Conservation (phyloP, 2,888 invertebrate species). For the Trilocha varians region DNA sequence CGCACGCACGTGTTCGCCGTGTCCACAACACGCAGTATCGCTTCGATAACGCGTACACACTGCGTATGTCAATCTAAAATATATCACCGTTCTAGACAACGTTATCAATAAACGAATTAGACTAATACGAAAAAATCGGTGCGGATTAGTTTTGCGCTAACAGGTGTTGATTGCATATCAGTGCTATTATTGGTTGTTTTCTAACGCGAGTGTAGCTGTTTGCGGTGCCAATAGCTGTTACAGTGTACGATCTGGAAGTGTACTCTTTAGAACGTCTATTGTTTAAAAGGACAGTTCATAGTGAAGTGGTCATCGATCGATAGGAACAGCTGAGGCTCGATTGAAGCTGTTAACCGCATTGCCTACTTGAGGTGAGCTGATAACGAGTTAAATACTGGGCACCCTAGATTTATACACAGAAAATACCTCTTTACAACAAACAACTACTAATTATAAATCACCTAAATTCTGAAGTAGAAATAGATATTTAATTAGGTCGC, state of each 20-base stretch:
- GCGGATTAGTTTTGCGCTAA: conserved; percentile 26
- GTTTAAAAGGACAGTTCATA: conserved; percentile 12
- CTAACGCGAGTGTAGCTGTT: conserved; percentile 26
- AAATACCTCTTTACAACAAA: background rate
- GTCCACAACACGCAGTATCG: conserved; percentile 7
- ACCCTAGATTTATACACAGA: background rate
- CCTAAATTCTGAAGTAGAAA: background rate
- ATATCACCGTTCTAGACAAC: conserved; percentile 15
- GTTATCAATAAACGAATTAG: conserved; percentile 16
- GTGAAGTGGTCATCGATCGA: conserved; percentile 45
- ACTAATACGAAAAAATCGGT: background rate
- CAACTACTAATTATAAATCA: background rate
- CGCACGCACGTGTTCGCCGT: conserved; percentile 24
- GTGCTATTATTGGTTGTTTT: conserved; percentile 49
- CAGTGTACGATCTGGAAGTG: conserved; percentile 33
- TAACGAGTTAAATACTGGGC: no score
- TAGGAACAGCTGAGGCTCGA: conserved; percentile 56
- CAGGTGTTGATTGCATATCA: conserved; percentile 50
- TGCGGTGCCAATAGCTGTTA: conserved; percentile 42
- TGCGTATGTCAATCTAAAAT: conserved; percentile 11
- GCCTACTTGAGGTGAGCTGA: conserved; percentile 45
- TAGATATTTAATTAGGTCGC: conserved; percentile 7
- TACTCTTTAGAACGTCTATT: conserved; percentile 30
- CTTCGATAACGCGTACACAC: conserved; percentile 29
- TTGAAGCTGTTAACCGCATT: conserved; percentile 38